Evolutionary conservation across 1,140 invertebrate species (phyloP).

Genomic region (Drosophila ficusphila): DNA sequence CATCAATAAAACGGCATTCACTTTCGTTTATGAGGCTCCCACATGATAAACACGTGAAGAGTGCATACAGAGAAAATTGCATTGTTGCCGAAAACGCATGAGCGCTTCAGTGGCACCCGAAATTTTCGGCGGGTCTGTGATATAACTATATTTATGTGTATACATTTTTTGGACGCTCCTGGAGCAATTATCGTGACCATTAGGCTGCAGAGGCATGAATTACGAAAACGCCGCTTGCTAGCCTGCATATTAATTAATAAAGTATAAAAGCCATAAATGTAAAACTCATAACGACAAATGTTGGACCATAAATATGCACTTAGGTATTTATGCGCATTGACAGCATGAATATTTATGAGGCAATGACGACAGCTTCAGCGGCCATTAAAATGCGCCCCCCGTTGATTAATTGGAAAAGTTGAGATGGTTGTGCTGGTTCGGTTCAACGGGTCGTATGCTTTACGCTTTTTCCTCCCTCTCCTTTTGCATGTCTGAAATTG

Average conservation of each 20-base stretch:
- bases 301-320: conserved; percentile 64
- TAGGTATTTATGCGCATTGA: conserved; percentile 58
- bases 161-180: conserved; percentile 5
- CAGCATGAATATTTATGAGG: conserved; percentile 69
- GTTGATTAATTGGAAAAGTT: conserved; percentile 73
- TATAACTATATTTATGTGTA: no score
- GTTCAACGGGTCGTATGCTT: conserved; percentile 43
- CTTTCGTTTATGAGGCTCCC: conserved; percentile 20
- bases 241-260: conserved; percentile 56
- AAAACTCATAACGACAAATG: conserved; percentile 57
- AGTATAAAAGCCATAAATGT: conserved; percentile 52
- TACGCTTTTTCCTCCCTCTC: conserved; percentile 7
- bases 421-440: conserved; percentile 35
- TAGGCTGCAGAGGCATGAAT: conserved; percentile 15
- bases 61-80: conserved; percentile 15
- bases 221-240: conserved; percentile 18
- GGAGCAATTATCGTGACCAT: conserved; percentile 37
- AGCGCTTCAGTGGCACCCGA: background rate
- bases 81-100: conserved; percentile 18
- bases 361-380: conserved; percentile 24
- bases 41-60: conserved; percentile 21
- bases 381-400: conserved; percentile 53
- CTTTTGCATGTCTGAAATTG: conserved; percentile 9
- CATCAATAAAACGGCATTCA: conserved; percentile 18
- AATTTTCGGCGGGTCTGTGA: conserved; percentile 12